Evolutionary conservation across 2,888 invertebrate genomes (phyloP).

Genomic region (Polymixis lichenea): DNA sequence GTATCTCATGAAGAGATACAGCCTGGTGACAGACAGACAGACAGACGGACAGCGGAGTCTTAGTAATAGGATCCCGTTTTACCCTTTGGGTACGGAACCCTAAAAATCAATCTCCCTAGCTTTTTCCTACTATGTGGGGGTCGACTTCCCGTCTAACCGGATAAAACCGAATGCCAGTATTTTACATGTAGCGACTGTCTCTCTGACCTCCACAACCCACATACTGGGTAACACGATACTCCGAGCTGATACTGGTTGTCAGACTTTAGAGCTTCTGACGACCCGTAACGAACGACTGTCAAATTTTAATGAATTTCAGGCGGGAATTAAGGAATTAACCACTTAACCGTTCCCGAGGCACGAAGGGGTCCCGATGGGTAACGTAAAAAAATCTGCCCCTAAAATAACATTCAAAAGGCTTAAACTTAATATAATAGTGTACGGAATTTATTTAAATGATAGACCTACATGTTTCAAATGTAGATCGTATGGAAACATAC

Average conservation of each 20-base stretch:
- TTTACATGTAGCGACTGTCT: not conserved
- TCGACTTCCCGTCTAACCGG: not conserved
- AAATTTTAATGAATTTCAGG: not conserved
- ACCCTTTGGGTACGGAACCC: too few relatives aligned
- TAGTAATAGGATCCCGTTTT: too few relatives aligned
- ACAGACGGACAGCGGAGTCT: too few relatives aligned
- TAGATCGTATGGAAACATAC: slow-evolving; percentile 9
- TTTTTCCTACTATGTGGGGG: not conserved
- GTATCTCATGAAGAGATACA: too few relatives aligned
- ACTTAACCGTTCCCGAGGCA: not conserved
- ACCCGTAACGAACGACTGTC: not conserved
- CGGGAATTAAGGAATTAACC: not conserved
- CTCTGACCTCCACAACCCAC: not conserved
- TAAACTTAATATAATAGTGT: not conserved
- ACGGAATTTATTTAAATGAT: not conserved
- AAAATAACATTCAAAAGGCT: not conserved
- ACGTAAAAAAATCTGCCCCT: not conserved
- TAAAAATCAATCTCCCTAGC: not conserved
- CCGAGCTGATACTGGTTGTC: not conserved
- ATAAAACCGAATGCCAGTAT: not conserved
- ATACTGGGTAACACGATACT: not conserved
- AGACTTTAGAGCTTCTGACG: not conserved
- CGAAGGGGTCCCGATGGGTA: not conserved
- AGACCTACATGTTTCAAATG: not conserved
- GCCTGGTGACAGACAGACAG: too few relatives aligned